These are phyloP conservation scores for Emydura subglobosa DNA, from an alignment of 2,113 vertebrate species.

Conservation along the genomic window DNA sequence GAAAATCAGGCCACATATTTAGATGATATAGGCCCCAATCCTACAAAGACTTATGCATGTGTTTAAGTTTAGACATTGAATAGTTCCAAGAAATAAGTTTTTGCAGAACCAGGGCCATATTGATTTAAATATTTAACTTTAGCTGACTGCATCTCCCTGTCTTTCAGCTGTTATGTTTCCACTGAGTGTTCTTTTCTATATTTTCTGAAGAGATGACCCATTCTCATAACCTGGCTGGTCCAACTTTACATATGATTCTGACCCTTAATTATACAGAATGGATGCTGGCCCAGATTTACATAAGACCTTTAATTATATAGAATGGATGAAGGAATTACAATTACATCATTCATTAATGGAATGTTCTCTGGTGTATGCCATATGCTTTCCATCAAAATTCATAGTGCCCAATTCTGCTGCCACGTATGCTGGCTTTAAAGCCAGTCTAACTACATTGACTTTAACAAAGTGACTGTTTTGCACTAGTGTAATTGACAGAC, in stretches of 20 bases:
- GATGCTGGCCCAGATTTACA: neutral
- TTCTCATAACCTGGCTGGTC: neutral
- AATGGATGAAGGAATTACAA: neutral
- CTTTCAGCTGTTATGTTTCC: neutral
- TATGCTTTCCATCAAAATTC: neutral
- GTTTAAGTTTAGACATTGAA: neutral
- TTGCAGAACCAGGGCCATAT: neutral
- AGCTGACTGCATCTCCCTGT: neutral
- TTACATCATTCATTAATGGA: neutral
- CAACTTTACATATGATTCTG: neutral
- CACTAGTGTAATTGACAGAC: neutral
- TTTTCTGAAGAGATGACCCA: neutral
- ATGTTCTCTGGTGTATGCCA: neutral
- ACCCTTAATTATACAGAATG: rapidly evolving
- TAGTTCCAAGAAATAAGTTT: neutral
- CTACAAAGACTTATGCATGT: neutral
- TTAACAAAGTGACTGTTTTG: neutral
- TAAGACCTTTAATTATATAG: too few species aligned
- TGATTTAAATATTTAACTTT: neutral
- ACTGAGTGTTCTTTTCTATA: neutral
- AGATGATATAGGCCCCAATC: neutral
- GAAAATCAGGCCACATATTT: neutral
- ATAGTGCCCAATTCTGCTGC: neutral
- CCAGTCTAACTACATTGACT: neutral
- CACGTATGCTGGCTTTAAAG: neutral